Conservation (phyloP, 2,113 vertebrate genomes). For the Centropristis striata region DNA sequence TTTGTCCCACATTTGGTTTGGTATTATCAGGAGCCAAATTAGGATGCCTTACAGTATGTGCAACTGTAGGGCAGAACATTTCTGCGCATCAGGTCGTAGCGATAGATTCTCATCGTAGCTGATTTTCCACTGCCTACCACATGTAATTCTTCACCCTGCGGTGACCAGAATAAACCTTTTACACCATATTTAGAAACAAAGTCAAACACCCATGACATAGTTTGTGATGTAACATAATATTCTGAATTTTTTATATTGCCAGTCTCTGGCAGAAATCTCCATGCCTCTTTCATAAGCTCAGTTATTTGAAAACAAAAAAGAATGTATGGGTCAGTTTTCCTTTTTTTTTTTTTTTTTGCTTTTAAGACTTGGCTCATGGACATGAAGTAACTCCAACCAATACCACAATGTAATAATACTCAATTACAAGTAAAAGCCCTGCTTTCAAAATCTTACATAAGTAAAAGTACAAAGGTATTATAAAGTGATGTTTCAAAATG, state of each 20-base stretch:
- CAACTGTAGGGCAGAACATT: slow-evolving; percentile 50
- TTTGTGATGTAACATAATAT: slow-evolving; percentile 40
- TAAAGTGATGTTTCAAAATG: neutral
- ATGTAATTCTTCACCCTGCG: slow-evolving; percentile 9
- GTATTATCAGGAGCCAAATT: slow-evolving; percentile 76
- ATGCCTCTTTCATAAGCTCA: slow-evolving; percentile 2
- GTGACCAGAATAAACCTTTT: slow-evolving; percentile 42
- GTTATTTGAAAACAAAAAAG: neutral
- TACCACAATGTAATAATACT: no score
- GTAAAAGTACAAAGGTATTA: neutral
- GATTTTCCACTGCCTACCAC: slow-evolving; percentile 36
- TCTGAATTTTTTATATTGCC: slow-evolving; percentile 24
- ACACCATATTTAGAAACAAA: slow-evolving; percentile 46
- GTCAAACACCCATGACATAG: slow-evolving; percentile 30
- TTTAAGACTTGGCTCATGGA: slow-evolving; percentile 12
- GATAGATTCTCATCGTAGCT: slow-evolving; percentile 37
- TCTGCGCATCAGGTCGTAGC: slow-evolving; percentile 42
- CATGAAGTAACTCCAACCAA: neutral
- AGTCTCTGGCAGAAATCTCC: slow-evolving; percentile 2
- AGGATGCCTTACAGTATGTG: slow-evolving; percentile 66
- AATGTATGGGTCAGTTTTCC: neutral
- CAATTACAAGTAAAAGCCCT: neutral
- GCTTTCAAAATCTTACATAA: neutral
- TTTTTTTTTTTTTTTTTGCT: neutral
- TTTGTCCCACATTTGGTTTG: slow-evolving; percentile 72